Conservation (phyloP, 2,797 vertebrate species). For the Gymnothorax javanicus region DNA sequence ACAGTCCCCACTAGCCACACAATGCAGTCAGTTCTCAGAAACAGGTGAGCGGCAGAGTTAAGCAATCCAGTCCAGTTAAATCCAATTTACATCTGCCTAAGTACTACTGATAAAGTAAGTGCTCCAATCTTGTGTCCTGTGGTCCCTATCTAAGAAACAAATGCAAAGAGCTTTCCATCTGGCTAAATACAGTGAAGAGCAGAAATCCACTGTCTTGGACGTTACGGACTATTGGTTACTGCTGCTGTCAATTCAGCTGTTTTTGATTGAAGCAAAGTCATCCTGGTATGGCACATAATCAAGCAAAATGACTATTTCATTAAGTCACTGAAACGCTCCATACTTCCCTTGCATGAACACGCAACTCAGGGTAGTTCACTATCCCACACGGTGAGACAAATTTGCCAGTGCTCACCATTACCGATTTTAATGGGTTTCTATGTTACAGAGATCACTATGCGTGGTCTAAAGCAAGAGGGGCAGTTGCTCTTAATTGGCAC, state of each 20-base stretch:
- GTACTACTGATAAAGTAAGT: background rate
- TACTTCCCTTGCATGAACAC: background rate
- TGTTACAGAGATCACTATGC: background rate
- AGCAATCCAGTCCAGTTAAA: background rate
- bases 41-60: background rate
- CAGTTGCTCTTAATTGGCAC: conserved; percentile 2
- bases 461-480: background rate
- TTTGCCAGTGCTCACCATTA: background rate
- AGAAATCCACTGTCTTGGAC: background rate
- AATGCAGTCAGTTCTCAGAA: background rate
- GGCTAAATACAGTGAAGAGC: background rate
- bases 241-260: background rate
- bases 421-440: background rate
- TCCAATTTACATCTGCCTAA: background rate
- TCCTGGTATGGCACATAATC: conserved; percentile 1
- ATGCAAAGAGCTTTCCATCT: background rate
- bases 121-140: background rate
- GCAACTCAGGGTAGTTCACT: background rate
- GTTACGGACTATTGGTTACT: background rate
- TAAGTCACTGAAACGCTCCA: background rate
- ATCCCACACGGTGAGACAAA: background rate
- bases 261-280: background rate
- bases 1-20: background rate
- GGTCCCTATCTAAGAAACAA: background rate
- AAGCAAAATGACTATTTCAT: background rate